Percentiles rank a stretch among this genome's conserved stretches.
phyloP scores from a whole-genome alignment of 2,888 invertebrate species.

The Coelopa pilipes region DNA sequence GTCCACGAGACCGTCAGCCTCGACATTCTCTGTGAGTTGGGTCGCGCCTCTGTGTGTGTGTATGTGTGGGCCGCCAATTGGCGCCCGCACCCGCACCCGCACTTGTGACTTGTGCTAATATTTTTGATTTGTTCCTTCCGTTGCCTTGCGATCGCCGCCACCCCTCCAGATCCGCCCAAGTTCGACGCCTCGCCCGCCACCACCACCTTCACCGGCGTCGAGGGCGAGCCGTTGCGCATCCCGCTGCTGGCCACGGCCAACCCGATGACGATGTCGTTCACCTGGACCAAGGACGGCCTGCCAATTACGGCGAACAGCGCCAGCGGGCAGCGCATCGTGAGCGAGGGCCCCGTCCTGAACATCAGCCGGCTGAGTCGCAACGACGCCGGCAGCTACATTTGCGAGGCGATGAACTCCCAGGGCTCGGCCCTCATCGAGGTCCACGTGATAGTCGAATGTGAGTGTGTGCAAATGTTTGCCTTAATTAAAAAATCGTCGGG shows the following conservation, averaged over 20 bases:
- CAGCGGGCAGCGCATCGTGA: constrained; percentile 57
- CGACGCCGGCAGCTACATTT: constrained; percentile 61
- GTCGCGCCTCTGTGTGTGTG: neutral
- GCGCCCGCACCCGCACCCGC: neutral
- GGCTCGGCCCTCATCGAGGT: constrained; percentile 61
- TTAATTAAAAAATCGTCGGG: too few relatives aligned
- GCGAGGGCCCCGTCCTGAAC: constrained; percentile 60
- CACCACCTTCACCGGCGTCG: constrained; percentile 58
- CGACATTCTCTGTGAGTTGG: constrained; percentile 61
- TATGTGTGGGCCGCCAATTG: too few relatives aligned
- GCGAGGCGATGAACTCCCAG: constrained; percentile 62
- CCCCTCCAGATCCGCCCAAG: constrained; percentile 57
- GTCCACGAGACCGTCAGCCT: constrained; percentile 61
- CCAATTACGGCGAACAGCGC: constrained; percentile 58
- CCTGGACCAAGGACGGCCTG: constrained; percentile 63
- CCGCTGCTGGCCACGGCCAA: constrained; percentile 61
- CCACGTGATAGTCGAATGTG: constrained; percentile 61
- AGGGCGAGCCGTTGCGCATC: constrained; percentile 60
- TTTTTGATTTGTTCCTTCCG: neutral
- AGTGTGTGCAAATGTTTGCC: constrained; percentile 43
- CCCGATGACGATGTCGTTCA: constrained; percentile 62
- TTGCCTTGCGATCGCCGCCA: neutral
- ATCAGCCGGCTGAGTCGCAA: constrained; percentile 60
- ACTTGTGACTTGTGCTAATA: constrained; percentile 21
- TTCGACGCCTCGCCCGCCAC: constrained; percentile 56